Percentiles rank a stretch among this genome's conserved stretches.
Conservation (phyloP, 2,888 invertebrate genomes). For the Vesta saturnalis region DNA sequence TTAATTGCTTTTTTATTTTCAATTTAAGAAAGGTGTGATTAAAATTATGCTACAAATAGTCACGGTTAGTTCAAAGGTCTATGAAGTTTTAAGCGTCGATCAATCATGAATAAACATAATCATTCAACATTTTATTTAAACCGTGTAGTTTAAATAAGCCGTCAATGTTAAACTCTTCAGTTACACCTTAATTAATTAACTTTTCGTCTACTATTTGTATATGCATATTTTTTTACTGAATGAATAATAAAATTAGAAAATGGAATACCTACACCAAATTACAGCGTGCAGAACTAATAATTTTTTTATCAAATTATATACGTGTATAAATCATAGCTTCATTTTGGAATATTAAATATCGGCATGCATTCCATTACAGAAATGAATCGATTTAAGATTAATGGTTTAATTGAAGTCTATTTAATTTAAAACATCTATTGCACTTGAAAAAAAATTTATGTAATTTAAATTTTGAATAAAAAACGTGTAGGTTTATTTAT, state of each 20-base stretch:
- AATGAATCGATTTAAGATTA: constrained; percentile 2
- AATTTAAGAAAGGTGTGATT: constrained; percentile 6
- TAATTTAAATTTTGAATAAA: constrained; percentile 11
- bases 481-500: constrained; percentile 4
- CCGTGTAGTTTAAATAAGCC: constrained; percentile 34
- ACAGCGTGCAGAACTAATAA: constrained; percentile 16
- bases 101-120: constrained; percentile 31
- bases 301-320: constrained; percentile 20
- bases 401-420: constrained; percentile 7
- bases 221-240: constrained; percentile 10
- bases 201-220: constrained; percentile 14
- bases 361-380: background rate
- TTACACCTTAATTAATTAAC: constrained; percentile 36
- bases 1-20: background rate
- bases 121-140: constrained; percentile 12
- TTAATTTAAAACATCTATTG: constrained; percentile 4
- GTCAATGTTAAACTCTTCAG: constrained; percentile 40
- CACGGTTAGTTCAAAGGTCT: background rate
- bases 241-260: constrained; percentile 4
- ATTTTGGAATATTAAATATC: constrained; percentile 19
- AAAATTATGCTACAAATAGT: constrained; percentile 2
- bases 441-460: background rate
- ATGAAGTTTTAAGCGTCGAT: constrained; percentile 35
- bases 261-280: constrained; percentile 18
- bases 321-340: constrained; percentile 28